Base-by-base conservation (phyloP, 2,797 vertebrate genomes). In the Masticophis lateralis region DNA sequence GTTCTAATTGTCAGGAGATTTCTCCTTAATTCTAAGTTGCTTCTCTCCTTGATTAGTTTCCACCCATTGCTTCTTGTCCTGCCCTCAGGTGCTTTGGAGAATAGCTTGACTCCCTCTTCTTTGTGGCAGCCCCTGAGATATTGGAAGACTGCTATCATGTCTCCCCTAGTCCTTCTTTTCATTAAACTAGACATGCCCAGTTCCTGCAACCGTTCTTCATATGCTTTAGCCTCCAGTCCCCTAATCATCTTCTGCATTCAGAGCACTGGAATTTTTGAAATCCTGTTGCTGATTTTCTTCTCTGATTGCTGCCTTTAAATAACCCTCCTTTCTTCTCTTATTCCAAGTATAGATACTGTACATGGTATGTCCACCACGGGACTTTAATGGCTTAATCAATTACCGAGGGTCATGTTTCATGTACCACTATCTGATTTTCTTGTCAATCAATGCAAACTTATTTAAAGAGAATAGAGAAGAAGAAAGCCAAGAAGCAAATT, bases 321-420 rank as follows among this genome's bases (percentile, higher is more conserved):
- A 25, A 93, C 94, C 69, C 92, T 9, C 93, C 93, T 95, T 92
- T 79, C 93, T 92, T 63, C 83, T 60, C 86, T 63, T 0, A 0
- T 20, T 89, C 9, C 90, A 61, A 94, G 74, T 43, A 32, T 92
- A 95, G 69, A 86, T 20, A 1, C 87, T 66, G 12, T n/a, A 66
- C 28, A 91, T 59, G 94, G 90, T 0, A 0, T 92, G 87, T 91
- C 95, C 94, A 93, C 93, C 93, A 28, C 51, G 91, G 94, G 12
- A 92, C 94, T 94, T 74, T 94, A 95, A 90, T 93, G 91, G 83
- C 60, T 86, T 96, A 95, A 97, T 97, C 90, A 96, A 97, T 97
- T 97, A 93, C 5, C 0, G 89, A 94, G 94, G 96, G 95, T 97
- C 91, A 47, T 94, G 95, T 96, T 96, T 95, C 90, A 90, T 96